These are phyloP conservation scores for Enoplosus armatus DNA, from an alignment of 2,797 vertebrate species.

Conservation along the genomic window DNA sequence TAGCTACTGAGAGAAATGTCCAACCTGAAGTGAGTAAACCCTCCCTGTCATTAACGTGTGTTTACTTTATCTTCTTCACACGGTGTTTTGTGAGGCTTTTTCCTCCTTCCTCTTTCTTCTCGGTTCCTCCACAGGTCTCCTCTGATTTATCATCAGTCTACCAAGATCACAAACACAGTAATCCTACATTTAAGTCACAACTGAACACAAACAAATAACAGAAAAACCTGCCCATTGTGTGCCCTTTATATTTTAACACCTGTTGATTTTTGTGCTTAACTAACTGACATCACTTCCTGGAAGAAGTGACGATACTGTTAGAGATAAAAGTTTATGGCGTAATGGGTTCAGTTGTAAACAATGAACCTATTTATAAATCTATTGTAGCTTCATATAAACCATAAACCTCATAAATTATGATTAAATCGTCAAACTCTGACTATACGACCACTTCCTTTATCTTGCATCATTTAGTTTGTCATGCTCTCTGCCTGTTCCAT, in stretches of 20 bases:
- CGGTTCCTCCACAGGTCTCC: not conserved
- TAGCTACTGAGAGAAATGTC: constrained; percentile 4
- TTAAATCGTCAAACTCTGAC: constrained; percentile 10
- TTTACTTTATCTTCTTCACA: constrained; percentile 20
- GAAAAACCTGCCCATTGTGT: not conserved
- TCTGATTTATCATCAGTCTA: constrained; percentile 55
- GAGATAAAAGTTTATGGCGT: not conserved
- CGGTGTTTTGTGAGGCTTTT: not conserved
- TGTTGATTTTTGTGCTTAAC: not conserved
- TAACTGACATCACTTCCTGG: constrained; percentile 37
- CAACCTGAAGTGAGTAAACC: constrained; percentile 23
- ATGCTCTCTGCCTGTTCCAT: constrained; percentile 13
- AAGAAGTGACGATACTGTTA: constrained; percentile 25
- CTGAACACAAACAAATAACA: not conserved
- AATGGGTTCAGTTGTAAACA: constrained; percentile 12
- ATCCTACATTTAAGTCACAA: not conserved
- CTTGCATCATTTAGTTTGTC: constrained; percentile 20
- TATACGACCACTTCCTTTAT: not conserved
- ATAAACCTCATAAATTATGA: not conserved
- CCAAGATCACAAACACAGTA: constrained; percentile 21
- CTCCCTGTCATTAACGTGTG: constrained; percentile 1
- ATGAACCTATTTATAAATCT: not conserved
- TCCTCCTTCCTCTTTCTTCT: constrained; percentile 3
- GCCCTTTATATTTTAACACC: not conserved
- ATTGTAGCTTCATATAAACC: not conserved